These are phyloP conservation scores for Drosophila diplacantha DNA, from an alignment of 2,888 invertebrate genomes.

Conservation along the genomic window DNA sequence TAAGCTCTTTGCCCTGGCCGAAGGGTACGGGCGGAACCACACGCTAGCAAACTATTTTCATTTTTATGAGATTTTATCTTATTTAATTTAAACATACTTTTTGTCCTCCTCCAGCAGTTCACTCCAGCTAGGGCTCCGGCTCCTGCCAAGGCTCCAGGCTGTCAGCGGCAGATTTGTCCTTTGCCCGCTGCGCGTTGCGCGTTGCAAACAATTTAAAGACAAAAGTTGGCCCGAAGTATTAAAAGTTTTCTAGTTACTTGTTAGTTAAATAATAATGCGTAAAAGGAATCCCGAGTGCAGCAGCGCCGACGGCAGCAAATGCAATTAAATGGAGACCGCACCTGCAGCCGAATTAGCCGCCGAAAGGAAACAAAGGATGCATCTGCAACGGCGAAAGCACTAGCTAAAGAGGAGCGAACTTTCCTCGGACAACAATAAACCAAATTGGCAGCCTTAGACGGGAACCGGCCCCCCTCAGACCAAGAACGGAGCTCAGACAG, in stretches of 20 bases:
- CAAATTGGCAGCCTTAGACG: constrained; percentile 26
- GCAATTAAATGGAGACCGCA: constrained; percentile 64
- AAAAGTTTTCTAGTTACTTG: constrained; percentile 70
- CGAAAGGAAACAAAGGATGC: constrained; percentile 5
- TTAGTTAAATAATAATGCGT: constrained; percentile 70
- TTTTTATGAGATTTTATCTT: constrained; percentile 69
- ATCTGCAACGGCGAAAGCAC: constrained; percentile 2
- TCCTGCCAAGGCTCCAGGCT: constrained; percentile 28
- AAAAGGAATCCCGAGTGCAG: constrained; percentile 54
- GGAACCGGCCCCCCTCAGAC: not conserved
- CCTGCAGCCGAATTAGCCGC: constrained; percentile 32
- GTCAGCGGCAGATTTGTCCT: constrained; percentile 58
- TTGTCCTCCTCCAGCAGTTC: constrained; percentile 31
- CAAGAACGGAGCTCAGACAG: constrained; percentile 6
- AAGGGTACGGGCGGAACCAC: constrained; percentile 2
- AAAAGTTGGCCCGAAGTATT: constrained; percentile 63
- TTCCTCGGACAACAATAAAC: constrained; percentile 31
- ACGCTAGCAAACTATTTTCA: constrained; percentile 44
- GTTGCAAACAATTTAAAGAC: constrained; percentile 63
- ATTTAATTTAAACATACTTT: constrained; percentile 69
- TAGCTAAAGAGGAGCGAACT: constrained; percentile 5
- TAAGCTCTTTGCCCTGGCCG: constrained; percentile 15
- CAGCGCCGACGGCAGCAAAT: constrained; percentile 41
- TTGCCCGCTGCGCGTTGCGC: constrained; percentile 27
- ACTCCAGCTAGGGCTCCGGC: not conserved